Evolutionary conservation across 2,888 invertebrate species (phyloP).

Genomic region (Brachycybe producta): DNA sequence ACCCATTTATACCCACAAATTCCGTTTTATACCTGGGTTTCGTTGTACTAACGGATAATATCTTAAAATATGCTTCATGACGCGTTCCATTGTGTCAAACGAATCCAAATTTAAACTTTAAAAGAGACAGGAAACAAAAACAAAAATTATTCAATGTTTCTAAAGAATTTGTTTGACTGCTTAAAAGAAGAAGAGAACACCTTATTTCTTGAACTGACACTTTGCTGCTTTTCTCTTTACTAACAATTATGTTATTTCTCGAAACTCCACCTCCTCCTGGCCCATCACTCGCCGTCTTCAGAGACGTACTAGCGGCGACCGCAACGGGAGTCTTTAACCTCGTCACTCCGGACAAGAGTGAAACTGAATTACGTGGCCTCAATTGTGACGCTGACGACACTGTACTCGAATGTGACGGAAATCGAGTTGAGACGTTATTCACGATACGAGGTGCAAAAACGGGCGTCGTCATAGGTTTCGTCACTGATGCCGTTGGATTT

Average conservation of each 20-base stretch:
- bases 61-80: not conserved
- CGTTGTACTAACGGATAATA: not conserved
- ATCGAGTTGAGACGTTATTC: too few species aligned
- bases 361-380: not conserved
- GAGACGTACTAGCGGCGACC: not conserved
- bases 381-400: too few species aligned
- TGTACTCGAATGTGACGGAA: too few species aligned
- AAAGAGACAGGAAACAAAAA: not conserved
- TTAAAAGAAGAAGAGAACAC: too few species aligned
- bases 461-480: too few species aligned
- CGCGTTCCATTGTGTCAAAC: not conserved
- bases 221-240: too few species aligned
- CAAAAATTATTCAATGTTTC: not conserved
- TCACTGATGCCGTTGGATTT: not conserved
- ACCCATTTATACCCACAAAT: too few species aligned
- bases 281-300: not conserved
- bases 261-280: not conserved
- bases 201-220: too few species aligned
- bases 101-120: slow-evolving; percentile 5
- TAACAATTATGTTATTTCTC: too few species aligned
- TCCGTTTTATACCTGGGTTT: not conserved
- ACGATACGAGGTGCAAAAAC: too few species aligned
- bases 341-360: not conserved
- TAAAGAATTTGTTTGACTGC: too few species aligned
- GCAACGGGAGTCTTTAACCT: not conserved